Percentiles rank a stretch among this genome's conserved stretches.
Conservation (phyloP, 1,140 invertebrate genomes). For the Calliphora vicina region DNA sequence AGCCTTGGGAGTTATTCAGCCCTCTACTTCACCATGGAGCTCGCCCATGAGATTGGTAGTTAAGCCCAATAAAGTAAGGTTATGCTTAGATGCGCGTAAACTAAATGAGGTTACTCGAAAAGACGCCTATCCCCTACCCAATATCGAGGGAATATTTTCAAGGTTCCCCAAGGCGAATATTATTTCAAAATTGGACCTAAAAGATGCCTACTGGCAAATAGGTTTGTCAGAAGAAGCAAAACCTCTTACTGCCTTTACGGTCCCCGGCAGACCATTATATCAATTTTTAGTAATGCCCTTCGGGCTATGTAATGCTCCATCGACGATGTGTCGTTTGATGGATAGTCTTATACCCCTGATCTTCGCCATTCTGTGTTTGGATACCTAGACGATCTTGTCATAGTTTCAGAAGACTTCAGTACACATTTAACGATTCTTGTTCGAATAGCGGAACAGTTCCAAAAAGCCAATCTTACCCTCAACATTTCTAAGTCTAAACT, state of each 20-base stretch:
- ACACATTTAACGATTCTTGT: not conserved
- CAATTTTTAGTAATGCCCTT: constrained; percentile 63
- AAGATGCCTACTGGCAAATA: constrained; percentile 60
- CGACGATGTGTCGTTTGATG: constrained; percentile 7
- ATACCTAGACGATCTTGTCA: constrained; percentile 24
- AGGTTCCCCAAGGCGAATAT: constrained; percentile 40
- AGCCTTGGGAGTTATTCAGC: not conserved
- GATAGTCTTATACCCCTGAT: constrained; percentile 17
- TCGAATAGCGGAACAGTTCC: not conserved
- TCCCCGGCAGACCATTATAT: constrained; percentile 59
- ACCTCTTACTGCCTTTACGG: constrained; percentile 62
- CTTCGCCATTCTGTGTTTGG: constrained; percentile 38
- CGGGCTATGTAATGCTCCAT: constrained; percentile 58
- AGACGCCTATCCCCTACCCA: no score
- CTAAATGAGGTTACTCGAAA: no score
- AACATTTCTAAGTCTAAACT: not conserved
- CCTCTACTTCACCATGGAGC: not conserved
- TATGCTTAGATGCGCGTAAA: constrained; percentile 52
- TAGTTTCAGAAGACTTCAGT: constrained; percentile 10
- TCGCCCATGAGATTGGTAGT: constrained; percentile 59
- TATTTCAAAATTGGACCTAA: no score
- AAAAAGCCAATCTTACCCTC: not conserved
- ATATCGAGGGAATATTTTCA: constrained; percentile 44
- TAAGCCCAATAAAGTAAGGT: no score
- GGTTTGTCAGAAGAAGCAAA: constrained; percentile 45